phyloP scores from a whole-genome alignment of 2,888 invertebrate species.

The Drosophila affinis region DNA sequence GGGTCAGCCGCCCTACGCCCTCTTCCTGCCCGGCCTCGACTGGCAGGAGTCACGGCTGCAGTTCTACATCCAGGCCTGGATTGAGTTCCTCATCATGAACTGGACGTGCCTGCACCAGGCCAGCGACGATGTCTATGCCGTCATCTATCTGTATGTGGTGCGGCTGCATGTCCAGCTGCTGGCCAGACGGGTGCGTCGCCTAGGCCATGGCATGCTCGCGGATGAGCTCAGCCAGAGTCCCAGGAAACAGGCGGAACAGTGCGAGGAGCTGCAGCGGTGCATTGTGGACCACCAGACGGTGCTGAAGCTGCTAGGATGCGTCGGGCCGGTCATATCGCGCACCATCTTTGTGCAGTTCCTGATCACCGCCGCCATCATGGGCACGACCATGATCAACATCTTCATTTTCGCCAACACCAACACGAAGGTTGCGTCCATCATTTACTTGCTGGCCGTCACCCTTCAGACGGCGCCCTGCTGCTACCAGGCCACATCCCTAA shows the following conservation, averaged over 20 bases:
- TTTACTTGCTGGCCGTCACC: constrained; percentile 50
- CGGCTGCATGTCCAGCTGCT: constrained; percentile 47
- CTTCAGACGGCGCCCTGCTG: constrained; percentile 62
- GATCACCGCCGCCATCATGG: constrained; percentile 52
- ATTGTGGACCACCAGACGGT: constrained; percentile 54
- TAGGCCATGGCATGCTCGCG: constrained; percentile 19
- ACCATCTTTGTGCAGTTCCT: constrained; percentile 66
- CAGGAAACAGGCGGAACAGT: constrained; percentile 27
- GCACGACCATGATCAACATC: constrained; percentile 61
- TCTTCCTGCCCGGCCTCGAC: constrained; percentile 54
- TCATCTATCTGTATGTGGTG: constrained; percentile 53
- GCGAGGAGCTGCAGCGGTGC: constrained; percentile 45
- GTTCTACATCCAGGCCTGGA: constrained; percentile 45
- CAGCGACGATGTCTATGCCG: constrained; percentile 51
- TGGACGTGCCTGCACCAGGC: constrained; percentile 48
- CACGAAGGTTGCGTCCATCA: constrained; percentile 45
- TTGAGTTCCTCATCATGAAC: constrained; percentile 48
- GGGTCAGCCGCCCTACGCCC: constrained; percentile 48
- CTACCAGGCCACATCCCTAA: constrained; percentile 56
- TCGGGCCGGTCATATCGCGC: constrained; percentile 53
- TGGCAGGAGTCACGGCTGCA: constrained; percentile 53
- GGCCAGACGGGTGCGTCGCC: constrained; percentile 31
- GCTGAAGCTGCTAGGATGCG: constrained; percentile 34
- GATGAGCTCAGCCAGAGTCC: not conserved
- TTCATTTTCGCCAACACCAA: constrained; percentile 57